phyloP scores from a whole-genome alignment of 1,140 invertebrate genomes.

The Sesamia nonagrioides region DNA sequence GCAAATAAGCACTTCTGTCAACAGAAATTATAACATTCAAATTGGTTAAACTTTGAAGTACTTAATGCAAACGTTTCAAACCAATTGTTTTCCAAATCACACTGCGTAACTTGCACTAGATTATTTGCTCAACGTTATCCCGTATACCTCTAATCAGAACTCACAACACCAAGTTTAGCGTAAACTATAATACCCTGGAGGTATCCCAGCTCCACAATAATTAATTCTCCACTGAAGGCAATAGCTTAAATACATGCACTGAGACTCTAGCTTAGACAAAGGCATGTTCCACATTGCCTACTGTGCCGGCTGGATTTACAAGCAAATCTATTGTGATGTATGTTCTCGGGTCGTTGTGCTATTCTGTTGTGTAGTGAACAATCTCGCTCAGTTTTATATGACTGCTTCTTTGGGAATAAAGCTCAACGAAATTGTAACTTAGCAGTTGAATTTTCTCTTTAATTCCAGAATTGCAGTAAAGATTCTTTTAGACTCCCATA shows the following conservation, averaged over 20 bases:
- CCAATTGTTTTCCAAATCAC: conserved; percentile 27
- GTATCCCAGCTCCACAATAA: conserved; percentile 36
- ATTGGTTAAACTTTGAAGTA: not conserved
- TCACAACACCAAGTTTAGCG: conserved; percentile 38
- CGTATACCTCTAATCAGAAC: conserved; percentile 28
- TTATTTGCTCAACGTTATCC: conserved; percentile 34
- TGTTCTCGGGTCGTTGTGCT: conserved; percentile 7
- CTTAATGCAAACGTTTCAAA: conserved; percentile 12
- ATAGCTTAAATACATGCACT: conserved; percentile 41
- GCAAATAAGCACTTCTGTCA: not conserved
- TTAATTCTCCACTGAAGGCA: conserved; percentile 51
- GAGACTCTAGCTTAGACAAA: conserved; percentile 27
- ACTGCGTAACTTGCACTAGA: conserved; percentile 7
- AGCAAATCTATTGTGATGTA: conserved; percentile 44
- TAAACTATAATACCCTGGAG: conserved; percentile 42
- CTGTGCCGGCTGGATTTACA: conserved; percentile 6
- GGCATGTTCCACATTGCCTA: conserved; percentile 18
- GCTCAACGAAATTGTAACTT: not conserved
- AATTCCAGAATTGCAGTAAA: not conserved
- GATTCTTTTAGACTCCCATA: not conserved
- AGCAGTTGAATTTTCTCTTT: not conserved
- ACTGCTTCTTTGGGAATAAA: conserved; percentile 1
- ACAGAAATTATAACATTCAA: not conserved
- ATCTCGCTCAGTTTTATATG: conserved; percentile 1
- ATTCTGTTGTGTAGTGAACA: conserved; percentile 3